Percentiles rank a stretch among this genome's conserved stretches.
Evolutionary conservation across 2,113 vertebrate species (phyloP).

Genomic region (Cervus canadensis): DNA sequence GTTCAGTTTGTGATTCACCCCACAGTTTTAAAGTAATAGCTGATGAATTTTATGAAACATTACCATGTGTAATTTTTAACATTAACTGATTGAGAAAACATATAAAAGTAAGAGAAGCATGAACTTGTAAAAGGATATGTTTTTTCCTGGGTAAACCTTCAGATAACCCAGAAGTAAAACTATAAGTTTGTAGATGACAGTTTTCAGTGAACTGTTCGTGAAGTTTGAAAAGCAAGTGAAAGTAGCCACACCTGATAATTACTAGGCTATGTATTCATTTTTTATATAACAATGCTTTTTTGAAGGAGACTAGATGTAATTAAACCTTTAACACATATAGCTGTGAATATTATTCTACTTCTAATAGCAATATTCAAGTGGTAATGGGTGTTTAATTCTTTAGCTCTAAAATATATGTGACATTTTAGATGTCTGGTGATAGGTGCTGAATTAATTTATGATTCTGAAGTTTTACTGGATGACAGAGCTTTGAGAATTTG

Average conservation of each 20-base stretch:
- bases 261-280: background rate
- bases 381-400: background rate
- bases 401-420: background rate
- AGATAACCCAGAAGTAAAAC: background rate
- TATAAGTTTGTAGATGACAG: background rate
- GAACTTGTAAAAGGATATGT: background rate
- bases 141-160: background rate
- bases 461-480: background rate
- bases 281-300: background rate
- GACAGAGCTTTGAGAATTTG: background rate
- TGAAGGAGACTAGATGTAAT: background rate
- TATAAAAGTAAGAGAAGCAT: background rate
- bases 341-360: background rate
- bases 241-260: background rate
- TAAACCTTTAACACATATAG: background rate
- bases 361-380: background rate
- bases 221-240: slow-evolving; percentile 9
- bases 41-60: background rate
- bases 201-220: background rate
- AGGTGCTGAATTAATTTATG: background rate
- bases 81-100: background rate
- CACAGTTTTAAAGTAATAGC: background rate
- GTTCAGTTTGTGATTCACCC: background rate
- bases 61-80: background rate
- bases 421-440: background rate